Evolutionary conservation across 2,797 vertebrate genomes (phyloP).

Genomic region (Phylloscopus collybita): DNA sequence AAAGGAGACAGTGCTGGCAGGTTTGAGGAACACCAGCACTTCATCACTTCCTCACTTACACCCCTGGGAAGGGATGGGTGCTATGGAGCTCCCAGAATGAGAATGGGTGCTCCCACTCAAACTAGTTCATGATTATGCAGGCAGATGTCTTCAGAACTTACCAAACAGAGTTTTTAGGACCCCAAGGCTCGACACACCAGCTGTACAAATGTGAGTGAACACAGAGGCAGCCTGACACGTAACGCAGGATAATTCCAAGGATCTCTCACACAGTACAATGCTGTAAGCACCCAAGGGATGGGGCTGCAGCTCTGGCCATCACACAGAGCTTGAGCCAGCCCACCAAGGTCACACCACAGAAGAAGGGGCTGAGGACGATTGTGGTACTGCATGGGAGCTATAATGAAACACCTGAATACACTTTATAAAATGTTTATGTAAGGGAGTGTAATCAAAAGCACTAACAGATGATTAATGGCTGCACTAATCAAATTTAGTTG

Average conservation of each 20-base stretch:
- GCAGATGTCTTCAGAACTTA: neutral
- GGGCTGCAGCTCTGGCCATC: neutral
- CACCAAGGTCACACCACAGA: accelerated
- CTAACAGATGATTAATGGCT: neutral
- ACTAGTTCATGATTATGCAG: neutral
- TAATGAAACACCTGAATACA: neutral
- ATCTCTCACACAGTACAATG: accelerated
- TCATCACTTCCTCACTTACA: neutral
- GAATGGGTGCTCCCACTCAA: neutral
- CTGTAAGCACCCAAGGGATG: neutral
- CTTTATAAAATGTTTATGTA: neutral
- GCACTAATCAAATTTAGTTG: neutral
- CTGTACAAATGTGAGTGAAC: neutral
- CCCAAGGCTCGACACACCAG: neutral
- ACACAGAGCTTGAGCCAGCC: neutral
- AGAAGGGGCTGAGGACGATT: neutral
- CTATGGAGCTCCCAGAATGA: neutral
- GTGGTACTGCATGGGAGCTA: neutral
- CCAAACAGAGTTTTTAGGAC: neutral
- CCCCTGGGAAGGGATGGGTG: neutral
- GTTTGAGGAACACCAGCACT: neutral
- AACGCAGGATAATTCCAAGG: neutral
- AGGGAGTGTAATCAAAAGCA: neutral
- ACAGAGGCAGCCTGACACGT: neutral
- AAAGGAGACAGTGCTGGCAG: neutral